Evolutionary conservation across 1,140 invertebrate genomes (phyloP), one percentile per base, ranked within the genome.

Genomic region (Drosophila lacteicornis): DNA sequence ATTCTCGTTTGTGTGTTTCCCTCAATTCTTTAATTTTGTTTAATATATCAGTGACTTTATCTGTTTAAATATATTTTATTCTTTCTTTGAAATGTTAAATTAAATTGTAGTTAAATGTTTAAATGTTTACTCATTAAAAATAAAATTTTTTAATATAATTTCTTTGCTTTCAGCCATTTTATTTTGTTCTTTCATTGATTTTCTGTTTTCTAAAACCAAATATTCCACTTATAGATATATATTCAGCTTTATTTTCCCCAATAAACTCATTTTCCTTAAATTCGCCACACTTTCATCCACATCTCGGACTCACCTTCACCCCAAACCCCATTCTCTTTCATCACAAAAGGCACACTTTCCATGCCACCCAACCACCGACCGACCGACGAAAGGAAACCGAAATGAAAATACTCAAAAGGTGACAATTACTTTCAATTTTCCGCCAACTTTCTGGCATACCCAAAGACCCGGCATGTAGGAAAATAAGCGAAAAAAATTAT

Each of bases 341-440:
- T 45, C 55, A 43, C 38, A 60, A 53, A 57, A 61, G 59, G 73
- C 60, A 67, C 66, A 77, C 82, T 84, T 83, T 84, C 78, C 65
- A 69, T 58, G 60, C 47, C 80, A 62, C 22, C 40, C 27, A 30
- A 67, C 50, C 19, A 38, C n/a, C 51, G 49, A 15, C 50, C 66
- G 40, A 40, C 25, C 36, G 50, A 33, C 43, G 47, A 50, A 36
- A 58, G 27, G n/a, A 74, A 74, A 60, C 36, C 46, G 70, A 73
- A 73, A 74, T 73, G 46, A 45, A 74, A 73, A 60, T 60, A 82
- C 75, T 65, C 50, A 50, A 77, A 71, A 90, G 85, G 85, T 85
- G 85, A 90, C 85, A 85, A 91, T 90, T 91, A 91, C 85, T 91
- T 90, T 90, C 85, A 77, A 82, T 90, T 90, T 90, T 84, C 50